These are phyloP conservation scores for Strix aluco DNA, from an alignment of 2,113 vertebrate genomes.

Conservation along the genomic window DNA sequence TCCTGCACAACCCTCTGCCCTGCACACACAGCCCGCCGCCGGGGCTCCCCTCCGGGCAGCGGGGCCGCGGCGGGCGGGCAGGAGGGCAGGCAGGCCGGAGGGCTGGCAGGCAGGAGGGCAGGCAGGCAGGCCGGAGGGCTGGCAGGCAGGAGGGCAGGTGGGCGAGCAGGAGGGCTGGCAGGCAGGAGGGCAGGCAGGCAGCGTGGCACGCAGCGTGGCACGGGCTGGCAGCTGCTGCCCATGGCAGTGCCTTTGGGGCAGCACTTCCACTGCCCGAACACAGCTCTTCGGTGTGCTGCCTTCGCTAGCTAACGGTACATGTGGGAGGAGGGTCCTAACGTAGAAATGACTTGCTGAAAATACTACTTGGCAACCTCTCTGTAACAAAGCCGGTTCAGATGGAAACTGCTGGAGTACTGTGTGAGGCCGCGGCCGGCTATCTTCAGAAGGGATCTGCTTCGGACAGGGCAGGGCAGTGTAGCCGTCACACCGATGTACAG, in stretches of 20 bases:
- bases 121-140: too few species aligned
- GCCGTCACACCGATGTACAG: rapidly evolving
- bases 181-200: too few species aligned
- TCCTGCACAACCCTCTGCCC: too few species aligned
- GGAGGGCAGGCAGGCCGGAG: too few species aligned
- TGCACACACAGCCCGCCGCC: rapidly evolving
- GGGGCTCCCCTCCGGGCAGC: neutral
- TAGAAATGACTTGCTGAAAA: neutral
- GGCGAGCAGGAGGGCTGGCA: too few species aligned
- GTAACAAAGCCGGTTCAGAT: rapidly evolving
- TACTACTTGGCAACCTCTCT: rapidly evolving
- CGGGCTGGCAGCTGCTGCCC: neutral
- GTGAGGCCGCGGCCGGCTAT: rapidly evolving
- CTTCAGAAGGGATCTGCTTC: neutral
- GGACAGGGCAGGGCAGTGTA: neutral
- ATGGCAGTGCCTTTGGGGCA: neutral
- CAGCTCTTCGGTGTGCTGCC: neutral
- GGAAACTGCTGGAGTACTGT: rapidly evolving
- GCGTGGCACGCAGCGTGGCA: neutral
- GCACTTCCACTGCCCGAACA: rapidly evolving
- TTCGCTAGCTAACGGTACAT: neutral
- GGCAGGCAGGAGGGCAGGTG: too few species aligned
- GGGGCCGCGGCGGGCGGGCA: too few species aligned
- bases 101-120: too few species aligned
- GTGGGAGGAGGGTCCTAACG: neutral